Evolutionary conservation across 2,888 invertebrate species (phyloP), one percentile per base, ranked within the genome.

Genomic region (Orthonychiurus folsomi): DNA sequence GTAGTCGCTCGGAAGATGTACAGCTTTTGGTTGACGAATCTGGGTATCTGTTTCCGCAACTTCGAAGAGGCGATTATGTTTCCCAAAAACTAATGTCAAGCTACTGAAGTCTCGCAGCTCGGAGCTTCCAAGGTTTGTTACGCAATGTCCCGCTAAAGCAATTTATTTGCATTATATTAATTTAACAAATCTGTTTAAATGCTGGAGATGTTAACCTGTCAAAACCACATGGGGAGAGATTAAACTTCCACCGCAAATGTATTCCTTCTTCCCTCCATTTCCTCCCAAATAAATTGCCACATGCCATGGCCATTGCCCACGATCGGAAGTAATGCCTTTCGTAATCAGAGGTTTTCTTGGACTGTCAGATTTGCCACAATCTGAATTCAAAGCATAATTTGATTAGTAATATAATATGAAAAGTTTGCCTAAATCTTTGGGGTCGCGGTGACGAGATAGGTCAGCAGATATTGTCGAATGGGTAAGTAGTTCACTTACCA

Each of bases 301-400:
- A 60, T 60, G 52, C 85, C 85, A 85, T 0, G 85, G 85, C 80
- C 83, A 85, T 71, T 85, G 83, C 0, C 84, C 85, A 64, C 82
- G 82, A 48, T 79, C 74, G 0, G 84, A 83, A 0, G 80, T 79
- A 26, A 81, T 79, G 0, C 84, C 85, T 66, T 82, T 79, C 2
- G 84, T 81, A 58, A 85, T 82, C 61, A 85, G 74, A 0, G 83
- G 83, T 65, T 79, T 79, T 0, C 83, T 77, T 71, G 79, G 79
- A 1, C 78, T 73, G 2, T 79, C 75, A 12, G 82, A 80, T 25
- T 76, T 79, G 0, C 84, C 84, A 72, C 81, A 81, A 74, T 77
- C 66, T 62, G 23, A 25, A 57, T 37, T 48, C 12, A 50, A 25
- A n/a, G n/a, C n/a, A n/a, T n/a, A n/a, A n/a, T n/a, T n/a, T n/a